A percentile compares a stretch with the other conserved stretches of the same genome.
phyloP scores from a whole-genome alignment of 2,797 vertebrate genomes.

The Sardinella longiceps region DNA sequence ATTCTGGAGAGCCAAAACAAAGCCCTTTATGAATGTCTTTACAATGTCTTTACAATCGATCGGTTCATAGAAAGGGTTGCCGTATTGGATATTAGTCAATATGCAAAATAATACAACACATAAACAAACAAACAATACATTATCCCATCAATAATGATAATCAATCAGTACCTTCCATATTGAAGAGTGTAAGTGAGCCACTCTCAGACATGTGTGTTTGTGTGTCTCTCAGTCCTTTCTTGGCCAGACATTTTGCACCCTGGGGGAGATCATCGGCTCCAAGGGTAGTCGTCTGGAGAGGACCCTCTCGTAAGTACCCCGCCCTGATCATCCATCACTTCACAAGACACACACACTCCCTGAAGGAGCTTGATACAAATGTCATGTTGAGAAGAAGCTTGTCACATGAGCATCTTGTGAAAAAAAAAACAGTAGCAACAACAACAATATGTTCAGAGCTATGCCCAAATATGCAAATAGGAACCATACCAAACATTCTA shows the following conservation, averaged over 20 bases:
- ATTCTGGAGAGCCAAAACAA: too few species aligned
- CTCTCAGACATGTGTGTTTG: constrained; percentile 36
- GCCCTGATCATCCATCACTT: not conserved
- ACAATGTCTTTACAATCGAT: too few species aligned
- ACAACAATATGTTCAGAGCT: too few species aligned
- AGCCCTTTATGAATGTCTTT: too few species aligned
- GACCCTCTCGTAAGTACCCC: constrained; percentile 86
- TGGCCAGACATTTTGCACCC: constrained; percentile 91
- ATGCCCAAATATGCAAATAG: too few species aligned
- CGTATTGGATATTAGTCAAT: too few species aligned
- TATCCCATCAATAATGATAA: not conserved
- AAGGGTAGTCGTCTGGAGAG: constrained; percentile 87
- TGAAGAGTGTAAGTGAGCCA: not conserved
- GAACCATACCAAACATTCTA: too few species aligned
- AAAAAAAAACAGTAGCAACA: too few species aligned
- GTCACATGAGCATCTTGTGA: not conserved
- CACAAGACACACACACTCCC: not conserved
- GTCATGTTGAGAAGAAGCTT: not conserved
- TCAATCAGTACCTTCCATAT: not conserved
- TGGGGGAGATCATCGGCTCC: constrained; percentile 95
- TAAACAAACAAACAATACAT: too few species aligned
- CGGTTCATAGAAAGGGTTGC: too few species aligned
- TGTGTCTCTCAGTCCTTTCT: constrained; percentile 87
- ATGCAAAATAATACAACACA: too few species aligned
- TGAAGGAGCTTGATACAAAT: not conserved